phyloP scores from a whole-genome alignment of 2,888 invertebrate species.

The Volucella zonaria region DNA sequence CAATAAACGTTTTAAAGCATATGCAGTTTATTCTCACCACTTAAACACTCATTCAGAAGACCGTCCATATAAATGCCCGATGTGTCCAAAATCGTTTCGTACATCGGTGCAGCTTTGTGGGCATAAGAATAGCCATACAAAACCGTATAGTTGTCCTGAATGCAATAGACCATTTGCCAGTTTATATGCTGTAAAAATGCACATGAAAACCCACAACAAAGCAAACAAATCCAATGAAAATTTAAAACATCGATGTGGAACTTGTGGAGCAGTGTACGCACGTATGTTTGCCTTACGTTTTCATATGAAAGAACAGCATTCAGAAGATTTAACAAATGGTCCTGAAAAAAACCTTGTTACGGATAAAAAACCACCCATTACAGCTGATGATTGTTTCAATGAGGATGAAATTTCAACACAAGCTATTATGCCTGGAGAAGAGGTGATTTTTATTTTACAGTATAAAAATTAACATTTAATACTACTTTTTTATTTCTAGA shows the following conservation, averaged over 20 bases:
- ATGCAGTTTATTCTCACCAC: conserved; percentile 91
- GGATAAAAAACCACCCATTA: conserved; percentile 3
- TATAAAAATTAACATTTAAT: neutral
- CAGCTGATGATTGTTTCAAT: conserved; percentile 64
- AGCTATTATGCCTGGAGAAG: conserved; percentile 78
- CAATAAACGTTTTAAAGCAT: conserved; percentile 89
- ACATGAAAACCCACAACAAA: conserved; percentile 89
- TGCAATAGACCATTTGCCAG: conserved; percentile 91
- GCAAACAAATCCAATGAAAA: conserved; percentile 84
- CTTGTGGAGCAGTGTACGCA: conserved; percentile 91
- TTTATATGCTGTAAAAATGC: conserved; percentile 89
- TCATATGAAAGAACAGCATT: conserved; percentile 88
- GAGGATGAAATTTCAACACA: conserved; percentile 78
- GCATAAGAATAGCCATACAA: conserved; percentile 91
- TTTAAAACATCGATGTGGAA: conserved; percentile 87
- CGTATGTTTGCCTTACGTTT: conserved; percentile 89
- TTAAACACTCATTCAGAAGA: conserved; percentile 89
- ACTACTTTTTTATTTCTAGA: conserved; percentile 75
- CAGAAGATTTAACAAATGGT: conserved; percentile 72
- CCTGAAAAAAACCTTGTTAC: conserved; percentile 36
- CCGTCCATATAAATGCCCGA: conserved; percentile 89
- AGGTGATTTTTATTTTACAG: conserved; percentile 71
- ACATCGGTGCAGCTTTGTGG: conserved; percentile 91
- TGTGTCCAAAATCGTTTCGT: conserved; percentile 91
- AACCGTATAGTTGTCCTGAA: conserved; percentile 90